A percentile compares a stretch with the other conserved stretches of the same genome.
Evolutionary conservation across 2,113 vertebrate genomes (phyloP).

Genomic region (Phyllopteryx taeniolatus): DNA sequence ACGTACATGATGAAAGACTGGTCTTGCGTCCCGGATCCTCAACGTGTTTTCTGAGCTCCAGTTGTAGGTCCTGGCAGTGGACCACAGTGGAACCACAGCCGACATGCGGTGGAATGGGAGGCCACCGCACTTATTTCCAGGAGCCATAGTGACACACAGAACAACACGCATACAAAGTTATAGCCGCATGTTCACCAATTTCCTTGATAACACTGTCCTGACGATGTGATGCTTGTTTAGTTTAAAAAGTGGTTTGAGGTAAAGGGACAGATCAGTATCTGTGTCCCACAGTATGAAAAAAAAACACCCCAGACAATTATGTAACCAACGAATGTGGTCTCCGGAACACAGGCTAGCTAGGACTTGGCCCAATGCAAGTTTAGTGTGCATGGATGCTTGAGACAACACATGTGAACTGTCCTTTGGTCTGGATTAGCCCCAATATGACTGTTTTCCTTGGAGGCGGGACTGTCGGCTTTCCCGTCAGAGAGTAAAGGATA

Average conservation of each 20-base stretch:
- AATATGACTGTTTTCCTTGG: slow-evolving; percentile 72
- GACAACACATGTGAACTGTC: slow-evolving; percentile 22
- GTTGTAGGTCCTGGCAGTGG: slow-evolving; percentile 67
- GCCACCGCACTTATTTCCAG: slow-evolving; percentile 66
- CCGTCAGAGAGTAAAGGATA: slow-evolving; percentile 65
- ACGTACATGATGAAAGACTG: slow-evolving; percentile 58
- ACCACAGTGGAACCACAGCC: slow-evolving; percentile 69
- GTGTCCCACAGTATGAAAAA: slow-evolving; percentile 61
- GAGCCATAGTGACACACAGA: slow-evolving; percentile 46
- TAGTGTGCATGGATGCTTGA: slow-evolving; percentile 5
- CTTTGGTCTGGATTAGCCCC: slow-evolving; percentile 48
- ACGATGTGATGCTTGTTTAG: slow-evolving; percentile 52
- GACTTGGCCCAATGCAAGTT: slow-evolving; percentile 28
- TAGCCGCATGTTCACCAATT: slow-evolving; percentile 53
- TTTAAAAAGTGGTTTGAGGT: slow-evolving; percentile 66
- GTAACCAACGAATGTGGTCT: slow-evolving; percentile 72
- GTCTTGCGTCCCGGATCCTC: slow-evolving; percentile 20
- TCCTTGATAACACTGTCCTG: slow-evolving; percentile 62
- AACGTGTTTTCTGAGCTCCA: slow-evolving; percentile 66
- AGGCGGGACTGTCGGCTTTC: slow-evolving; percentile 54
- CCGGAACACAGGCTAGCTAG: slow-evolving; percentile 39
- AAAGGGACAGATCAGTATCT: slow-evolving; percentile 56
- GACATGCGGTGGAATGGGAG: slow-evolving; percentile 66
- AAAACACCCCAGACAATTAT: slow-evolving; percentile 59
- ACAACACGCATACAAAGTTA: slow-evolving; percentile 32